A percentile compares a stretch with the other conserved stretches of the same genome.
phyloP scores from a whole-genome alignment of 2,113 vertebrate species.

The Nothoprocta perdicaria region DNA sequence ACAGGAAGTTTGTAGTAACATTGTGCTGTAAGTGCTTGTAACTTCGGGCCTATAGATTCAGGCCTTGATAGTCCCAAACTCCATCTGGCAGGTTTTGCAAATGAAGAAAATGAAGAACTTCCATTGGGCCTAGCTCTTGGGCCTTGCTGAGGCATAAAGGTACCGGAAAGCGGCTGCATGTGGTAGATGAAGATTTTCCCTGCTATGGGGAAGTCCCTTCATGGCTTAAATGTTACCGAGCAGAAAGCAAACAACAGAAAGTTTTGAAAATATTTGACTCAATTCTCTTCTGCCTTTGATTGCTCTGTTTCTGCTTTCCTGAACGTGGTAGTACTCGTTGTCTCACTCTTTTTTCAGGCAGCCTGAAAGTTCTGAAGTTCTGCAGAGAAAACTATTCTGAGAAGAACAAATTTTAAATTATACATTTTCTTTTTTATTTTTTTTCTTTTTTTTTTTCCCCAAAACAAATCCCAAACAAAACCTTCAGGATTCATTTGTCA shows the following conservation, averaged over 20 bases:
- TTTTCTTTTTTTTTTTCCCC: not conserved
- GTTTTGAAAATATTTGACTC: not conserved
- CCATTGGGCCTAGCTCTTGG: not conserved
- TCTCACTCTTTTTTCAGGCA: not conserved
- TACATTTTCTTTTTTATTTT: not conserved
- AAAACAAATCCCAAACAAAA: not conserved
- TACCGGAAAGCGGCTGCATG: not conserved
- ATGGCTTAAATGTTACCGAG: not conserved
- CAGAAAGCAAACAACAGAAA: not conserved
- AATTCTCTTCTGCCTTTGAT: not conserved
- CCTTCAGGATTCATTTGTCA: not conserved
- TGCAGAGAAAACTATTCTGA: not conserved
- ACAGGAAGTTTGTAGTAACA: not conserved
- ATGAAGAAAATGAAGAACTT: fast-evolving
- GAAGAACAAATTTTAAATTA: not conserved
- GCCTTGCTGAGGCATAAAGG: not conserved
- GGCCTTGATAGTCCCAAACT: not conserved
- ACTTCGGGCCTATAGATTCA: not conserved
- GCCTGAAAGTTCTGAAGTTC: not conserved
- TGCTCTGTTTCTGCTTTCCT: not conserved
- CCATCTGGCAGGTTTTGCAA: not conserved
- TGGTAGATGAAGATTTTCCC: not conserved
- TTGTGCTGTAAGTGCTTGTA: not conserved
- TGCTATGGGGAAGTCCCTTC: not conserved
- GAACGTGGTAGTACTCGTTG: not conserved